These are phyloP conservation scores for Corapipo altera DNA, from an alignment of 2,113 vertebrate genomes.

Conservation along the genomic window DNA sequence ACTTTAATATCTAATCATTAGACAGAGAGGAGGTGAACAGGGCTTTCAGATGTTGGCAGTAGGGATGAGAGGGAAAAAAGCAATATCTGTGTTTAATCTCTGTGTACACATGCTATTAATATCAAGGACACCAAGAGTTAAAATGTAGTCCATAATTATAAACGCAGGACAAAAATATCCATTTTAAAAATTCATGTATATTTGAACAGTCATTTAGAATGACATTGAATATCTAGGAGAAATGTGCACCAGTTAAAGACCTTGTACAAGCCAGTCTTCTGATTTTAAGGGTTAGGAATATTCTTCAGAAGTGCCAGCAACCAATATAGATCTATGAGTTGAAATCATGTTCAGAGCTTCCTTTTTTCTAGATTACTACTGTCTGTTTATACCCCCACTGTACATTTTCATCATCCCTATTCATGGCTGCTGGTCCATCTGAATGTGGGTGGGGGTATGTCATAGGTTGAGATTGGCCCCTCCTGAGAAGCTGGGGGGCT, in stretches of 20 bases:
- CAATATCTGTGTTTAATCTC: neutral
- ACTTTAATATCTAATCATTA: conserved; percentile 38
- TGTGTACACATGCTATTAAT: neutral
- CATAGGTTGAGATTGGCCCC: too few relatives aligned
- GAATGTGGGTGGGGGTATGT: neutral
- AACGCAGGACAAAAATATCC: neutral
- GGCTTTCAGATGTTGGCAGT: neutral
- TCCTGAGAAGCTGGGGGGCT: too few relatives aligned
- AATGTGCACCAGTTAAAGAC: neutral
- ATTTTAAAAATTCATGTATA: neutral
- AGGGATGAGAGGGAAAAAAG: neutral
- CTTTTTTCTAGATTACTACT: neutral
- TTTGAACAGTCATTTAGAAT: neutral
- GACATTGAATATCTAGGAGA: neutral
- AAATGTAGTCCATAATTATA: neutral
- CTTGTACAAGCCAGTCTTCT: neutral
- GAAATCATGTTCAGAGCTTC: neutral
- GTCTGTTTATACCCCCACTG: neutral
- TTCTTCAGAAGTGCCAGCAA: neutral
- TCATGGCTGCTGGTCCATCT: neutral
- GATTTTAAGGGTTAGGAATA: neutral
- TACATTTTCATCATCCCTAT: neutral
- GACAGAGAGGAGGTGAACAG: neutral
- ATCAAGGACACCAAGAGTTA: neutral
- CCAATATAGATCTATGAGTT: rapidly evolving